phyloP scores from a whole-genome alignment of 2,797 vertebrate genomes.

The Fratercula arctica region DNA sequence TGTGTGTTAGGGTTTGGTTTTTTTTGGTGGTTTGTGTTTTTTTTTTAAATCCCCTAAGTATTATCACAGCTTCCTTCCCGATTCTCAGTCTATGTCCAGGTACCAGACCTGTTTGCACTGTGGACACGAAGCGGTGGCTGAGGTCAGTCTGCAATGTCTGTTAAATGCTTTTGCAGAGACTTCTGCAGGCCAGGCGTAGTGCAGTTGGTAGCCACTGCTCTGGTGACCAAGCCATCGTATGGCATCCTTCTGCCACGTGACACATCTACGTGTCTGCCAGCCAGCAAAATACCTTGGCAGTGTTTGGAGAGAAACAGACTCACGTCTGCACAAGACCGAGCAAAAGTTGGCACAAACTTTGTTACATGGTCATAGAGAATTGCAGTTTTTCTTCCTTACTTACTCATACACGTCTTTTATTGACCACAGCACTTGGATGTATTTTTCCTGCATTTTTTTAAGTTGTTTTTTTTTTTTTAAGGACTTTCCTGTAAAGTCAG shows the following conservation, averaged over 20 bases:
- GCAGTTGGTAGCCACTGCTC: not conserved
- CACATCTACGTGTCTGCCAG: rapidly evolving
- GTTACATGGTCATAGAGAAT: not conserved
- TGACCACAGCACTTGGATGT: not conserved
- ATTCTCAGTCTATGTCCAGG: not conserved
- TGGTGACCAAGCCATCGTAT: rapidly evolving
- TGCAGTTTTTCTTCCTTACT: not conserved
- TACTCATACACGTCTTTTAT: rapidly evolving
- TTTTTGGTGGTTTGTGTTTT: not conserved
- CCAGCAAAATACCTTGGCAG: not conserved
- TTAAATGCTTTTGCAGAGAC: not conserved
- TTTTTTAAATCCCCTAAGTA: not conserved
- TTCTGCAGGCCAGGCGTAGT: not conserved
- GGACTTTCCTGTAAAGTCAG: not conserved
- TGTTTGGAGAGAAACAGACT: not conserved
- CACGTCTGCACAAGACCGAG: not conserved
- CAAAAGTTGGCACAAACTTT: not conserved
- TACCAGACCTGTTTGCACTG: not conserved
- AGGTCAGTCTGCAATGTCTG: rapidly evolving
- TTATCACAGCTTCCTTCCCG: not conserved
- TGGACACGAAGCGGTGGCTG: rapidly evolving
- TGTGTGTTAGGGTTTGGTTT: not conserved
- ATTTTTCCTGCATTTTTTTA: not conserved
- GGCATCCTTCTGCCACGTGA: not conserved
- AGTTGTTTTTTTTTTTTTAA: not conserved